Conservation (phyloP, 2,113 vertebrate species). For the Corydoras maculifer region DNA sequence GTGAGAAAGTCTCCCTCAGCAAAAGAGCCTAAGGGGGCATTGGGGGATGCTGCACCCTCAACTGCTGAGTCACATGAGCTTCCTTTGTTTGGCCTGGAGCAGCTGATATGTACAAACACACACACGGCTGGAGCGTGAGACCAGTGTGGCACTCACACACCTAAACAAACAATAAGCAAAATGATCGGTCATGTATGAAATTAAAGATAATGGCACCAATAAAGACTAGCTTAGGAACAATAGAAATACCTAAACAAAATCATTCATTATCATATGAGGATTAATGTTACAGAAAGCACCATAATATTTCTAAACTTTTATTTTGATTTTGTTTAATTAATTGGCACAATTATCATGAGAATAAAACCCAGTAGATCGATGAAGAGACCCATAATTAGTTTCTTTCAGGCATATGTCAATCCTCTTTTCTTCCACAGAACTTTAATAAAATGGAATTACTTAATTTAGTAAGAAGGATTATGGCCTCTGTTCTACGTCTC, state of each 20-base stretch:
- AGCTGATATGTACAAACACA: conserved; percentile 49
- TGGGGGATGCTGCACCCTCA: conserved; percentile 36
- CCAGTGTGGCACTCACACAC: conserved; percentile 31
- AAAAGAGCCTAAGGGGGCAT: conserved; percentile 41
- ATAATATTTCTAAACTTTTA: background rate
- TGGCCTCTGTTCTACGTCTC: conserved; percentile 25
- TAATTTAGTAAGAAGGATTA: conserved; percentile 42
- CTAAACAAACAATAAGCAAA: conserved; percentile 44
- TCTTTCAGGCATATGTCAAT: conserved; percentile 20
- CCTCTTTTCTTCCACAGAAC: conserved; percentile 22
- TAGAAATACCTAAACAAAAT: conserved; percentile 8
- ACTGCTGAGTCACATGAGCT: conserved; percentile 50
- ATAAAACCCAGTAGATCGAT: conserved; percentile 27
- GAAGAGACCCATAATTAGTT: conserved; percentile 34
- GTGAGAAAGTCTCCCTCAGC: conserved; percentile 46
- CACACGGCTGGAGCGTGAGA: conserved; percentile 43
- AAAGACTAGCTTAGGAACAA: conserved; percentile 1
- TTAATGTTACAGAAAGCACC: background rate
- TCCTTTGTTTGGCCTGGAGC: conserved; percentile 42
- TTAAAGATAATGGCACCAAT: conserved; percentile 21
- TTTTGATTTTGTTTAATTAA: conserved; percentile 22
- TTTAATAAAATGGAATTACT: conserved; percentile 43
- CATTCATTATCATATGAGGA: background rate
- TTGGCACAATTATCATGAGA: conserved; percentile 13
- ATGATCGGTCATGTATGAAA: conserved; percentile 38